Evolutionary conservation across 2,797 vertebrate genomes (phyloP), one percentile per base, ranked within the genome.

Genomic region (Lepilemur septentrionalis): DNA sequence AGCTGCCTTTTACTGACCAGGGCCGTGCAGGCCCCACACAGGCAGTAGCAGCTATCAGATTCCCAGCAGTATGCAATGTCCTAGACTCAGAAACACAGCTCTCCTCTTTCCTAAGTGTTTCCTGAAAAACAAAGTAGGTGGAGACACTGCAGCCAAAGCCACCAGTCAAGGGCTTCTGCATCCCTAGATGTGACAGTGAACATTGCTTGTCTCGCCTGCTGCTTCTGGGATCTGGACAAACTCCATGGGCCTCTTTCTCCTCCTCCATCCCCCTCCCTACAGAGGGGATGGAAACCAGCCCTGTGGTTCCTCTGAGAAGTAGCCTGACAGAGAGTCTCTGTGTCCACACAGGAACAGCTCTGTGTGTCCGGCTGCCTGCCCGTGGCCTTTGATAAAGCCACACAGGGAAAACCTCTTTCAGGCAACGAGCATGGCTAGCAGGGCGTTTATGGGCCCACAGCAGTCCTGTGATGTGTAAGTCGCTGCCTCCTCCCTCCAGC

Each of bases 281-380:
- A 52, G 3, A 82, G 76, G 38, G 90, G 38, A 70, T 73, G 94
- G 89, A 94, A 95, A 89, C 14, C 87, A 76, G 50, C 43, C 63
- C 76, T 32, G 90, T 92, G 95, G 59, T 63, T 95, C 57, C 87
- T 96, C 65, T 0, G 0, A 90, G 79, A 75, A 52, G 61, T 78
- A 89, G 78, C 52, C 79, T 52, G 69, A 97, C 97, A 97, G 96
- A 91, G 91, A 72, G 73, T 67, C 96, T 98, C 93, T 96, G 95
- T 97, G 91, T 88, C 95, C 75, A 78, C 79, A 97, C 95, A 97
- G 93, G 95, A 88, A 67, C 83, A 80, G 93, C 89, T 95, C 96
- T 97, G 93, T 96, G 91, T 69, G 25, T 43, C 69, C 15, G 3
- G n/a, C 85, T 48, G 72, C 82, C 15, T 38, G 88, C 70, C 83